These are phyloP conservation scores for Phymastichus coffea DNA, from an alignment of 1,140 invertebrate genomes.

Conservation along the genomic window DNA sequence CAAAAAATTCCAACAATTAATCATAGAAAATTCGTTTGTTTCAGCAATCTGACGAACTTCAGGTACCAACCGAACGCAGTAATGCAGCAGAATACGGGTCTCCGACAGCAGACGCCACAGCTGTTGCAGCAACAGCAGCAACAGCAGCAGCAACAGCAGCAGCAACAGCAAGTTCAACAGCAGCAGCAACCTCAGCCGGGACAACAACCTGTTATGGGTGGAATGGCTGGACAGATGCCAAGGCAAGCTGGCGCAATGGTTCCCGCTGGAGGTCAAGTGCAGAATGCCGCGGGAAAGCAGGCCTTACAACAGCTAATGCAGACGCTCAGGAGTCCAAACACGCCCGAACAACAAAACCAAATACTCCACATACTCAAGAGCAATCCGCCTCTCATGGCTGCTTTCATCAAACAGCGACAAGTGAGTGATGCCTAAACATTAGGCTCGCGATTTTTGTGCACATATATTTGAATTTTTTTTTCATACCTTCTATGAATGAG, in stretches of 20 bases:
- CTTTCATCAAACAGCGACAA: slow-evolving; percentile 91
- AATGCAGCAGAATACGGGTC: slow-evolving; percentile 43
- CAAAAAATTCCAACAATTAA: too few relatives aligned
- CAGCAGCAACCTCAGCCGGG: slow-evolving; percentile 53
- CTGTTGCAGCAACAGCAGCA: slow-evolving; percentile 51
- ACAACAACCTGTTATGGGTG: slow-evolving; percentile 50
- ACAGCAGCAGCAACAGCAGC: slow-evolving; percentile 50
- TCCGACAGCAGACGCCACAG: slow-evolving; percentile 55
- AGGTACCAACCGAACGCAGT: slow-evolving; percentile 43
- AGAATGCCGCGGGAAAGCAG: slow-evolving; percentile 60
- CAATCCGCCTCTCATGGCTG: slow-evolving; percentile 95
- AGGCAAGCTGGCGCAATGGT: slow-evolving; percentile 51
- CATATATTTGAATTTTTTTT: too few relatives aligned
- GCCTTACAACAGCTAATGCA: slow-evolving; percentile 87
- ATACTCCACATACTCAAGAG: slow-evolving; percentile 90
- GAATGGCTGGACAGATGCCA: slow-evolving; percentile 50
- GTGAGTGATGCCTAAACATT: slow-evolving; percentile 51
- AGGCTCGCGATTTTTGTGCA: too few relatives aligned
- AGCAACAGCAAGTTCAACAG: slow-evolving; percentile 52
- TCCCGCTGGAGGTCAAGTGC: slow-evolving; percentile 52
- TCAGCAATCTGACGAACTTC: background rate
- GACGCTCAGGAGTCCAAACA: slow-evolving; percentile 83
- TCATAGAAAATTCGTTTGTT: background rate
- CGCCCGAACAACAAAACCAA: slow-evolving; percentile 91
- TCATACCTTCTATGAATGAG: too few relatives aligned